phyloP scores from a whole-genome alignment of 2,888 invertebrate species.

The Parnassius smintheus region DNA sequence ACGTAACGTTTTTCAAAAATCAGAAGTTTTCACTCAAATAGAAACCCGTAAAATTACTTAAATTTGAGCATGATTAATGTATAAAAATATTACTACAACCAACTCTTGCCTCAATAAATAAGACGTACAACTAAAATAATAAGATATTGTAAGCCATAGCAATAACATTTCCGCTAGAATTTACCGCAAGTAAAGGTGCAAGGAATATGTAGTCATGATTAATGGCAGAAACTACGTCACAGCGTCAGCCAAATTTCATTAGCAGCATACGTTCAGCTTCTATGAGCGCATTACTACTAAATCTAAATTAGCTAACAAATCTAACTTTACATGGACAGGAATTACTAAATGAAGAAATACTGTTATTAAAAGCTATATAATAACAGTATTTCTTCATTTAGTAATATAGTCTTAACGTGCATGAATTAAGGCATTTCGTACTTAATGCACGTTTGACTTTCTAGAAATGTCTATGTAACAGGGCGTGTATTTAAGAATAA shows the following conservation, averaged over 20 bases:
- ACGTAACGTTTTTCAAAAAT: too few species aligned
- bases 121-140: slow-evolving; percentile 1
- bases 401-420: too few species aligned
- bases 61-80: too few species aligned
- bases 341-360: slow-evolving; percentile 24
- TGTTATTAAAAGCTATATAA: slow-evolving; percentile 14
- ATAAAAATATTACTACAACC: too few species aligned
- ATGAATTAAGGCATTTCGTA: too few species aligned
- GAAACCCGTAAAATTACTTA: too few species aligned
- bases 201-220: slow-evolving; percentile 24
- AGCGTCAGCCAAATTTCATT: slow-evolving; percentile 26
- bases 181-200: slow-evolving; percentile 23
- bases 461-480: too few species aligned
- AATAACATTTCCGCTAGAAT: slow-evolving; percentile 18
- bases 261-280: slow-evolving; percentile 25
- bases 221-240: slow-evolving; percentile 21
- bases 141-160: slow-evolving; percentile 19
- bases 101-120: too few species aligned
- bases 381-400: background rate
- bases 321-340: slow-evolving; percentile 20
- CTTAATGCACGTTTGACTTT: too few species aligned
- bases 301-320: slow-evolving; percentile 28
- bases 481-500: too few species aligned
- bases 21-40: too few species aligned
- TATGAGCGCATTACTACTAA: slow-evolving; percentile 22